These are phyloP conservation scores for Yponomeuta evonymella DNA, from an alignment of 2,888 invertebrate genomes.

Conservation along the genomic window DNA sequence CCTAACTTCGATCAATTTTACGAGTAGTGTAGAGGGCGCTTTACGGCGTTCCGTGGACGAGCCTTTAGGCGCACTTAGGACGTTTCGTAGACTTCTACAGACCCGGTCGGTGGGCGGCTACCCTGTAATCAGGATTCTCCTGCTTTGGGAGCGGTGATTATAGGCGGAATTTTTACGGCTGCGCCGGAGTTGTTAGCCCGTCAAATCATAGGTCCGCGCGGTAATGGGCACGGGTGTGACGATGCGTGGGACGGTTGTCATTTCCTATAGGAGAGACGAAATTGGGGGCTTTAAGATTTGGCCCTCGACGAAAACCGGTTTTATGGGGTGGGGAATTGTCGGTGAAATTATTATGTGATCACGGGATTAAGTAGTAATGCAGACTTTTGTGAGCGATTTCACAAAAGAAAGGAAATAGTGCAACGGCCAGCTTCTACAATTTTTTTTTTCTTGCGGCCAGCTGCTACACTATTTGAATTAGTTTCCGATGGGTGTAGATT, in stretches of 20 bases:
- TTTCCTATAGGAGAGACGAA: constrained; percentile 37
- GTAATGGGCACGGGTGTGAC: constrained; percentile 33
- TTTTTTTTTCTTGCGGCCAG: too few species aligned
- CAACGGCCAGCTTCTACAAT: too few species aligned
- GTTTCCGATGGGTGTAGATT: too few species aligned
- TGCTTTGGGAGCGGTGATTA: constrained; percentile 61
- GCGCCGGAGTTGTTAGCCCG: constrained; percentile 55
- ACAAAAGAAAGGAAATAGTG: too few species aligned
- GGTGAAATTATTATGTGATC: neutral
- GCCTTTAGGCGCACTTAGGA: neutral
- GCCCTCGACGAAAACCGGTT: neutral
- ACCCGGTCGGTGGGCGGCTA: constrained; percentile 55
- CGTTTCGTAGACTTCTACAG: neutral
- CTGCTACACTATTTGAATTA: too few species aligned
- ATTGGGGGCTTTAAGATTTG: constrained; percentile 17
- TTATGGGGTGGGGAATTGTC: constrained; percentile 5
- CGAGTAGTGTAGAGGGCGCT: too few species aligned
- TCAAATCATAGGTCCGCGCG: constrained; percentile 65
- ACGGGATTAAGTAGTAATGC: too few species aligned
- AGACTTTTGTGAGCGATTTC: too few species aligned
- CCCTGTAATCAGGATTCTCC: constrained; percentile 57
- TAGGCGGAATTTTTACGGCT: constrained; percentile 61
- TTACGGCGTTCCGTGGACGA: too few species aligned
- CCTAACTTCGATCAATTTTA: too few species aligned
- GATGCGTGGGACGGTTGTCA: constrained; percentile 56